phyloP scores from a whole-genome alignment of 1,140 invertebrate genomes.

The Vollenhovia emeryi region DNA sequence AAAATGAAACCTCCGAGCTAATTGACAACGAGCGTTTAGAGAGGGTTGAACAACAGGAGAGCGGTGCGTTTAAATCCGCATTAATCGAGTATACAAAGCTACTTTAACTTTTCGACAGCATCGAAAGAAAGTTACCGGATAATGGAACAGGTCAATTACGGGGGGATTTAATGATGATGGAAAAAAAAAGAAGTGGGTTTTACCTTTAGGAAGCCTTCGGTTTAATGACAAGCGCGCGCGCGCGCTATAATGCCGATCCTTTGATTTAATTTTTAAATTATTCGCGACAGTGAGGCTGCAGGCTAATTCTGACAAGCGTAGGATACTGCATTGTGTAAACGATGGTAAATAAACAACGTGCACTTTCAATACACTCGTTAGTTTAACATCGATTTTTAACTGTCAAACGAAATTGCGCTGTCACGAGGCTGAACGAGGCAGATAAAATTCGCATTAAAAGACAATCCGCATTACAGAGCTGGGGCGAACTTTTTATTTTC shows the following conservation, averaged over 20 bases:
- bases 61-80: not conserved
- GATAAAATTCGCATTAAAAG: constrained; percentile 11
- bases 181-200: not conserved
- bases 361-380: not conserved
- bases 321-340: not conserved
- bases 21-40: not conserved
- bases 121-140: not conserved
- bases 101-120: not conserved
- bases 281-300: not conserved
- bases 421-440: not conserved
- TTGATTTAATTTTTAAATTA: constrained; percentile 8
- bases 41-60: no score
- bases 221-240: not conserved
- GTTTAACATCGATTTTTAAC: constrained; percentile 8
- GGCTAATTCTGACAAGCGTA: not conserved
- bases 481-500: not conserved
- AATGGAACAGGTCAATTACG: constrained; percentile 1
- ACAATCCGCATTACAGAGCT: not conserved
- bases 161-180: not conserved
- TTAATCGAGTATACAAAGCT: not conserved
- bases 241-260: not conserved
- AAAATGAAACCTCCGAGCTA: not conserved
- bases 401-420: constrained; percentile 13
- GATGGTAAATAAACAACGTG: constrained; percentile 27
- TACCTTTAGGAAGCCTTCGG: not conserved